A percentile compares a stretch with the other conserved stretches of the same genome.
These are phyloP conservation scores for Aporrectodea caliginosa DNA, from an alignment of 1,140 invertebrate species.

Conservation along the genomic window DNA sequence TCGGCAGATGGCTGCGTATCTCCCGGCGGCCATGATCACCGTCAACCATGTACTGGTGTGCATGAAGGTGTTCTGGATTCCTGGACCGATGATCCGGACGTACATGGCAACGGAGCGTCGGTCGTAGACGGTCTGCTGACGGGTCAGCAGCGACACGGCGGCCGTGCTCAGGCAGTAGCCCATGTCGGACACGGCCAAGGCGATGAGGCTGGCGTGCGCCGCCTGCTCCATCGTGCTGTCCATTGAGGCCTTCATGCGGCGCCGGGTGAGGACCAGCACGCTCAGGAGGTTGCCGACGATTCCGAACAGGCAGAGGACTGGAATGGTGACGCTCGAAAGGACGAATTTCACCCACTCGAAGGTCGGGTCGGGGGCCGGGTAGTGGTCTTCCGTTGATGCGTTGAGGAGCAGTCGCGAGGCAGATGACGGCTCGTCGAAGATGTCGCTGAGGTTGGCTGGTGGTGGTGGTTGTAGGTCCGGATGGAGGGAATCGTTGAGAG, in stretches of 20 bases:
- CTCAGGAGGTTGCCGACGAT: slow-evolving; percentile 23
- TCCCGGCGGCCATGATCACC: slow-evolving; percentile 24
- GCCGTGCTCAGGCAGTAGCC: slow-evolving; percentile 39
- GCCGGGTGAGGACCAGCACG: not conserved
- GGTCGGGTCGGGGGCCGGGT: not conserved
- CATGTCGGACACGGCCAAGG: slow-evolving; percentile 46
- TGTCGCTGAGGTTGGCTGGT: not conserved
- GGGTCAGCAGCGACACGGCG: not conserved
- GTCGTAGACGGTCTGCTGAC: no score
- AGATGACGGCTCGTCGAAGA: not conserved
- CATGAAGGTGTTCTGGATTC: slow-evolving; percentile 23
- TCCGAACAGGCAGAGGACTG: slow-evolving; percentile 17
- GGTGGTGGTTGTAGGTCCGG: not conserved
- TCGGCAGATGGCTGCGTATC: slow-evolving; percentile 31
- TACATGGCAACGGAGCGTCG: not conserved
- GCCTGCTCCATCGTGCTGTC: slow-evolving; percentile 16
- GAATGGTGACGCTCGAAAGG: slow-evolving; percentile 1
- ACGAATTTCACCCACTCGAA: slow-evolving; percentile 11
- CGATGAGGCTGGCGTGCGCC: slow-evolving; percentile 42
- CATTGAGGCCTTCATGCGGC: not conserved
- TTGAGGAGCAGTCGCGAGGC: not conserved
- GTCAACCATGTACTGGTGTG: slow-evolving; percentile 31
- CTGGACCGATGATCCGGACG: slow-evolving; percentile 9
- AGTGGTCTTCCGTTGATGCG: not conserved
- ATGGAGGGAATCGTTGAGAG: not conserved